Evolutionary conservation across 2,797 vertebrate genomes (phyloP), one percentile per base, ranked within the genome.

Genomic region (Crypturellus tataupa): DNA sequence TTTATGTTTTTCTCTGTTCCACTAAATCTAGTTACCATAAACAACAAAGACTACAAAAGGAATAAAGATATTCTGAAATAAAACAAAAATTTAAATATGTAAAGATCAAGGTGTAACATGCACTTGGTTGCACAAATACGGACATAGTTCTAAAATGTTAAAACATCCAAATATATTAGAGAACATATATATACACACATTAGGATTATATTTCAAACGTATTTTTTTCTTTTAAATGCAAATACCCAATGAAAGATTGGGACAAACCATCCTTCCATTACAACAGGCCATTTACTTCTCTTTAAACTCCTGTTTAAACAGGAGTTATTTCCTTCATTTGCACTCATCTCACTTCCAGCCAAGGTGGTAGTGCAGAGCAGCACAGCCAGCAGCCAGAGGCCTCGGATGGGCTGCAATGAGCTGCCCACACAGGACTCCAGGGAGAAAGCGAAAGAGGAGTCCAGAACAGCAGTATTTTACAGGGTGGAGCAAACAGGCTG

Each of bases 401-500:
- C 70, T 63, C n/a, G 47, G 17, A 19, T 7, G 23, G 25, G 11
- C 6, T 83, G 25, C 37, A 64, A 31, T 2, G 25, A 1, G 3
- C 8, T 63, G 17, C 24, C 21, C 15, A 14, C 2, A 4, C 4
- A 40, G 16, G 23, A 16, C 35, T 77, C 27, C 4, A 5, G 35
- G 19, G 68, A 39, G 44, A 92, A 64, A 16, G 47, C n/a, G 79
- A 89, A 80, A 73, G 16, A 4, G 21, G 11, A 37, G 10, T 56
- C 23, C 19, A 58, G 39, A 89, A 80, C 20, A 24, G 51, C 4
- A 18, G 8, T 49, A 16, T 68, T 37, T 37, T 12, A 67, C 16
- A 71, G 29, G 27, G 8, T 8, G 27, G 29, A 71, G 20, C 16
- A 53, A 77, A 49, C 0, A 64, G 0, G 1, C 0, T 12, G n/a